Percentiles rank a stretch among this genome's conserved stretches.
These are phyloP conservation scores for Lophura nycthemera DNA, from an alignment of 2,113 vertebrate genomes.

Conservation along the genomic window DNA sequence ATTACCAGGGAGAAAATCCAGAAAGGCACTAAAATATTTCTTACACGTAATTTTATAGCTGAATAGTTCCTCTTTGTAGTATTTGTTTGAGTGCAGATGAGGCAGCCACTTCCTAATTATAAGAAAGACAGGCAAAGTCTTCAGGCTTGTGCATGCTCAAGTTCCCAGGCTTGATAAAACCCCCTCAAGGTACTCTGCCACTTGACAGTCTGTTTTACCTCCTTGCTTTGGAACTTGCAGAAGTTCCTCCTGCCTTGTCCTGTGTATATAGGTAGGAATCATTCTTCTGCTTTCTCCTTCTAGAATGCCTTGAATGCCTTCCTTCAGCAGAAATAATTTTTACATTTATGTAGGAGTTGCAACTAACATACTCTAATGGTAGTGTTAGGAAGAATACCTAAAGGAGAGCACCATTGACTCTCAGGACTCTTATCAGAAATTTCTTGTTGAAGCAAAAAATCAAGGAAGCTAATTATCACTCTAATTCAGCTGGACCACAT, in stretches of 20 bases:
- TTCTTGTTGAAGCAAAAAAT: background rate
- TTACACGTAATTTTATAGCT: background rate
- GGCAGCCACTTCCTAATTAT: background rate
- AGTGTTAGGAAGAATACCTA: background rate
- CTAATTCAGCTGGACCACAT: background rate
- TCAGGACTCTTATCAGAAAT: background rate
- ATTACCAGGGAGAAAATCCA: background rate
- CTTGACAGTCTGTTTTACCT: background rate
- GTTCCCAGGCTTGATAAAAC: background rate
- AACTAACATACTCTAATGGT: rapidly evolving
- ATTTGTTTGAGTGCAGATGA: background rate
- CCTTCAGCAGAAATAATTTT: background rate
- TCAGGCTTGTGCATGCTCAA: background rate
- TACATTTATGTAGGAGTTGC: background rate
- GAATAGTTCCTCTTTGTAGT: background rate
- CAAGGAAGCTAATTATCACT: background rate
- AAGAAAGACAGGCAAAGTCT: background rate
- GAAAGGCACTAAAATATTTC: background rate
- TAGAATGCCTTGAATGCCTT: background rate
- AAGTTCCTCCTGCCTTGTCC: background rate
- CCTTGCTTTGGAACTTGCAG: background rate
- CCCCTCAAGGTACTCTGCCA: rapidly evolving
- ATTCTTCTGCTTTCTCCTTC: background rate
- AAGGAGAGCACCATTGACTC: rapidly evolving
- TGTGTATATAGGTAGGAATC: background rate